Evolutionary conservation across 2,888 invertebrate species (phyloP).

Genomic region (Lithophane leautieri): DNA sequence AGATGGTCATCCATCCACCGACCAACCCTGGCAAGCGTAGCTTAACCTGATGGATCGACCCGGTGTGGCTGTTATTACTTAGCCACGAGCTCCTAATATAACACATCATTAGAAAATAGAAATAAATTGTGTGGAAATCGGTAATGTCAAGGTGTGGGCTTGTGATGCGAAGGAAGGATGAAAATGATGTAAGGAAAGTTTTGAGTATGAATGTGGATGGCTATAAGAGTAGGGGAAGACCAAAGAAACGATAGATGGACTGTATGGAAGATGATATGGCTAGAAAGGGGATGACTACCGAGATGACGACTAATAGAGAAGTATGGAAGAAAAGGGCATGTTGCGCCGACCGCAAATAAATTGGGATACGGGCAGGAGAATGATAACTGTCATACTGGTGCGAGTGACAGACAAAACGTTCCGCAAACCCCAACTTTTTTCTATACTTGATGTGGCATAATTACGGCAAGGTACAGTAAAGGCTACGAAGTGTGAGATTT

Average conservation of each 20-base stretch:
- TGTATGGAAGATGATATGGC: not conserved
- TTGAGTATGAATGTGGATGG: not conserved
- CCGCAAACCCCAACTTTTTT: not conserved
- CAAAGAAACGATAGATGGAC: not conserved
- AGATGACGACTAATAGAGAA: not conserved
- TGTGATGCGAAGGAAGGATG: not conserved
- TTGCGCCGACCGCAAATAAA: not conserved
- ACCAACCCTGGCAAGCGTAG: too few relatives aligned
- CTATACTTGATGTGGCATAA: too few relatives aligned
- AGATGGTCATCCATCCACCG: too few relatives aligned
- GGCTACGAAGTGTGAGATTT: constrained; percentile 6
- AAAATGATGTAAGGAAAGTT: not conserved
- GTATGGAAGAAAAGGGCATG: not conserved
- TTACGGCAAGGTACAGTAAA: not conserved
- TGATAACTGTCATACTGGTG: not conserved
- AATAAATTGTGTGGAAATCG: not conserved
- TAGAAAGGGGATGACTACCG: not conserved
- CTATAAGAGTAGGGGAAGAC: not conserved
- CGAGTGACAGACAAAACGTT: not conserved
- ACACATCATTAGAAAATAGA: not conserved
- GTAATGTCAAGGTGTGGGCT: not conserved
- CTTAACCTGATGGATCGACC: too few relatives aligned
- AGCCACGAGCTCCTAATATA: too few relatives aligned
- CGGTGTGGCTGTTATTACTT: too few relatives aligned
- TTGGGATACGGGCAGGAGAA: not conserved